Percentiles rank a stretch among this genome's conserved stretches.
phyloP scores from a whole-genome alignment of 2,113 vertebrate genomes.

The Desmodus rotundus region DNA sequence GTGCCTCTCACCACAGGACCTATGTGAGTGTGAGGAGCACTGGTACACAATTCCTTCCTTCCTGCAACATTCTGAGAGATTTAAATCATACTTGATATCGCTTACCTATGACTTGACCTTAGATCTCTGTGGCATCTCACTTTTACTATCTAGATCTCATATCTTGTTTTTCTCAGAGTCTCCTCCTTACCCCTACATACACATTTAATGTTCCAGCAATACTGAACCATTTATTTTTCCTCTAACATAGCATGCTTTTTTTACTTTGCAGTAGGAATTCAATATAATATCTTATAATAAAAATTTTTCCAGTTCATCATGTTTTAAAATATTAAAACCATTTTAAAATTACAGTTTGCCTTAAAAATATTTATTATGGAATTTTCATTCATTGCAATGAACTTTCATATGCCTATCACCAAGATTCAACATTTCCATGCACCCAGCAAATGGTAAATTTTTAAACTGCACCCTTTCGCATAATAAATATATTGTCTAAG shows the following conservation, averaged over 20 bases:
- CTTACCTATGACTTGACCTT: background rate
- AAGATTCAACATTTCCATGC: background rate
- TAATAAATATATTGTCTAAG: background rate
- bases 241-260: background rate
- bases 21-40: no score
- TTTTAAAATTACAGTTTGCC: background rate
- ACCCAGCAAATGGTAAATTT: background rate
- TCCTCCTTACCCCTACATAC: background rate
- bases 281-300: background rate
- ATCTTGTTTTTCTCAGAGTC: background rate
- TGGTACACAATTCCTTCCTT: background rate
- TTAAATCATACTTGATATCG: background rate
- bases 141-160: background rate
- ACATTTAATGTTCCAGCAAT: background rate
- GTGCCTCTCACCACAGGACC: rapidly evolving
- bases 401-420: background rate
- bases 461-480: background rate
- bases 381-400: background rate
- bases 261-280: background rate
- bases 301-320: background rate
- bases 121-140: background rate
- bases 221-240: background rate
- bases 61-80: no score
- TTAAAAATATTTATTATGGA: slow-evolving; percentile 7
- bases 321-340: background rate